Evolutionary conservation across 2,113 vertebrate genomes (phyloP), one percentile per base, ranked within the genome.

Genomic region (Ctenodactylus gundi): DNA sequence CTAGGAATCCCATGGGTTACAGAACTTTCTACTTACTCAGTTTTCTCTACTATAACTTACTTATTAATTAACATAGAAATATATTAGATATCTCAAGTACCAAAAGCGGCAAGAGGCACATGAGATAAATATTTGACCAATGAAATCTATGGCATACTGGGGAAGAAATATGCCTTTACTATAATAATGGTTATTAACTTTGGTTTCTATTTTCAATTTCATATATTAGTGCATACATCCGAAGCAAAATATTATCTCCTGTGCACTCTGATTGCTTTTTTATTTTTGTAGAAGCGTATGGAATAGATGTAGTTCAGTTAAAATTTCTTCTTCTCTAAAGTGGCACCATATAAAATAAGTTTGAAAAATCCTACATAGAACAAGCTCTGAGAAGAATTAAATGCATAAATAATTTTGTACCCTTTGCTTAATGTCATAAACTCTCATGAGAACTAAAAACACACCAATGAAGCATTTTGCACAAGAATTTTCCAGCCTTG

Each of bases 341-440:
- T 53, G 91, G 46, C 13, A 91, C 1, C 31, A 68, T 21, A 85
- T 72, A 23, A 95, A 51, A 64, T 78, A 73, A 86, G 25, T 92
- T 72, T 84, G 15, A 46, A 58, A 68, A 68, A 17, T 77, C 4
- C 20, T 80, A 6, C 10, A 83, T 39, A 41, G 29, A 84, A 2
- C 3, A 68, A 78, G 1, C n/a, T 83, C 75, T 94, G 18, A 92
- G 92, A 85, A 89, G 78, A 83, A 68, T 62, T 91, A 64, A 95
- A 88, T 46, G 20, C 34, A 70, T 89, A 85, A 90, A 85, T 62
- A 78, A 36, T 62, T 80, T 85, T 86, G n/a, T 31, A 68, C 1
- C 0, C 23, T 31, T 88, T 53, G 13, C 13, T 62, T 85, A 93
- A 87, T 95, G 27, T 95, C 76, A 95, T 21, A 90, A 76, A 46